Evolutionary conservation across 2,888 invertebrate genomes (phyloP).

Genomic region (Nemotelus nigrinus): DNA sequence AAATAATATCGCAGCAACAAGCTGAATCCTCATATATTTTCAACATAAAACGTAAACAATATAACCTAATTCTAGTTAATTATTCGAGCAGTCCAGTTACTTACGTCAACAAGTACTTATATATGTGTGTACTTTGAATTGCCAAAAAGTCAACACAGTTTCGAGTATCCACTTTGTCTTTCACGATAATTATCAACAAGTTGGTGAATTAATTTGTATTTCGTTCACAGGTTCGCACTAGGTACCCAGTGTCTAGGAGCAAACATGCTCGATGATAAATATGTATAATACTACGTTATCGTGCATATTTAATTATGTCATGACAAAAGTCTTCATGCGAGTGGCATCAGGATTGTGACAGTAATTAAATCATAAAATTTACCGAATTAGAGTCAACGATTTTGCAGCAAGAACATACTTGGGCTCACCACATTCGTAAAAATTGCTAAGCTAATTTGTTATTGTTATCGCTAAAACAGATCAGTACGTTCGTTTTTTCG

Average conservation of each 20-base stretch:
- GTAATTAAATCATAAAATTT: conserved; percentile 43
- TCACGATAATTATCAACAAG: conserved; percentile 27
- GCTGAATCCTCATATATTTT: too few relatives aligned
- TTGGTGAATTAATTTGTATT: conserved; percentile 42
- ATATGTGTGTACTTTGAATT: neutral
- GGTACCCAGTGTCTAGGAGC: neutral
- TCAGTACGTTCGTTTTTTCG: too few relatives aligned
- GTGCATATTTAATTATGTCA: conserved; percentile 25
- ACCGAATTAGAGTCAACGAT: conserved; percentile 7
- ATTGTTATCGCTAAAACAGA: too few relatives aligned
- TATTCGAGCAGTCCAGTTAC: too few relatives aligned
- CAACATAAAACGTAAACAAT: too few relatives aligned
- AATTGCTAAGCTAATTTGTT: too few relatives aligned
- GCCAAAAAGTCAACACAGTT: conserved; percentile 15
- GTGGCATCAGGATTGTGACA: conserved; percentile 34
- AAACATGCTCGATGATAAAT: conserved; percentile 13
- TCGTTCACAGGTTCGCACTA: conserved; percentile 18
- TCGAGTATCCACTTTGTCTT: conserved; percentile 31
- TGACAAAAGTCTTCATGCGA: conserved; percentile 35
- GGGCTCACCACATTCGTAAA: too few relatives aligned
- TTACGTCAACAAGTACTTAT: too few relatives aligned
- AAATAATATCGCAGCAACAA: too few relatives aligned
- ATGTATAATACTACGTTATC: neutral
- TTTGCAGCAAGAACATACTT: neutral
- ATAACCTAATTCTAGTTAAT: too few relatives aligned